Conservation (phyloP, 1,140 invertebrate genomes). For the Steinernema feltiae region DNA sequence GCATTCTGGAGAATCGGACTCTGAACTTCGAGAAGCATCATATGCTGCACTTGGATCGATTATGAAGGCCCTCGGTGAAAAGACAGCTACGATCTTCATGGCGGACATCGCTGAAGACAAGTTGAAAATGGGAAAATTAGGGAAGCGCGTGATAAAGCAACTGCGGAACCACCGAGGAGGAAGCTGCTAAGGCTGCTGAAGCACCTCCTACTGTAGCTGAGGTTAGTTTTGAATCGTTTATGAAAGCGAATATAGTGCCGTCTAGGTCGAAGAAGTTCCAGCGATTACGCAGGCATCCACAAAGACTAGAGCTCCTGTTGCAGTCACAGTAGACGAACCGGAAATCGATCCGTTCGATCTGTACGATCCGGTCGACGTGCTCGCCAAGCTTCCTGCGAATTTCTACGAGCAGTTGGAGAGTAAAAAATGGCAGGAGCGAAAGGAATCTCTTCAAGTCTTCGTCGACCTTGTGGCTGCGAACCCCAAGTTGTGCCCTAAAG, state of each 20-base stretch:
- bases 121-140: conserved; percentile 81
- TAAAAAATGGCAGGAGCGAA: conserved; percentile 93
- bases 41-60: conserved; percentile 82
- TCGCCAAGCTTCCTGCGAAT: conserved; percentile 85
- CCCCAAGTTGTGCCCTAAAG: conserved; percentile 60
- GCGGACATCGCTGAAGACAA: conserved; percentile 71
- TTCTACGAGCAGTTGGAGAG: conserved; percentile 80
- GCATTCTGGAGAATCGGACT: conserved; percentile 45
- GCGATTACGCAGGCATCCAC: too few relatives aligned
- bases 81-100: conserved; percentile 76
- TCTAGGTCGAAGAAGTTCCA: too few relatives aligned
- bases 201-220: too few relatives aligned
- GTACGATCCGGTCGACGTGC: conserved; percentile 81
- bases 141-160: background rate
- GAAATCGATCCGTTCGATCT: conserved; percentile 64
- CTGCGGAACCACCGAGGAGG: background rate
- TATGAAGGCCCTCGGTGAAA: conserved; percentile 86
- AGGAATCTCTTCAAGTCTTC: conserved; percentile 76
- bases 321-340: background rate
- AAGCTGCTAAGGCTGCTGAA: conserved; percentile 20
- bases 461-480: conserved; percentile 69
- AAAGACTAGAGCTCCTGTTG: background rate
- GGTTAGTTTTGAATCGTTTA: too few relatives aligned
- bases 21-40: conserved; percentile 60
- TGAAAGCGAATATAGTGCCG: too few relatives aligned